phyloP scores from a whole-genome alignment of 2,113 vertebrate genomes.

The Phyllostomus hastatus region DNA sequence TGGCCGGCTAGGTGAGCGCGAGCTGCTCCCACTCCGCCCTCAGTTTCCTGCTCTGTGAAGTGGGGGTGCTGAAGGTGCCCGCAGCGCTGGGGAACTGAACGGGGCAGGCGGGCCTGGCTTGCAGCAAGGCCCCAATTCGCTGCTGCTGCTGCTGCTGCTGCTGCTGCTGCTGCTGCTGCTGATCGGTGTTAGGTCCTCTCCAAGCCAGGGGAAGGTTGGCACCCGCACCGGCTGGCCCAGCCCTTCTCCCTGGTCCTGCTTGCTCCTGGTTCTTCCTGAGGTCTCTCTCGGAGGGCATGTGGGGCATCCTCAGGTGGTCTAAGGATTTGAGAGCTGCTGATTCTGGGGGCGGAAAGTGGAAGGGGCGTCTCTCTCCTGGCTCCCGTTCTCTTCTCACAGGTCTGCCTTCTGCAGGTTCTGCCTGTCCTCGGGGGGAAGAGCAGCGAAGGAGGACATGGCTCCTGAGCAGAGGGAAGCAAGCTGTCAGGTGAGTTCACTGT shows the following conservation, averaged over 20 bases:
- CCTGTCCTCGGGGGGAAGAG: not conserved
- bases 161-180: too few species aligned
- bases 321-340: not conserved
- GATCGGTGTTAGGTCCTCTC: not conserved
- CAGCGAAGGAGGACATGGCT: constrained; percentile 35
- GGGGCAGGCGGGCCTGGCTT: not conserved
- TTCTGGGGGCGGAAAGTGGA: not conserved
- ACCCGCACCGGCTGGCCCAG: not conserved
- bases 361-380: not conserved
- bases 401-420: not conserved
- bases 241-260: not conserved
- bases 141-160: not conserved
- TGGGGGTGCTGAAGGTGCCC: not conserved
- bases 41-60: not conserved
- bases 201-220: not conserved
- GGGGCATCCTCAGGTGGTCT: not conserved
- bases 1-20: not conserved
- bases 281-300: not conserved
- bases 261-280: not conserved
- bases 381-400: constrained; percentile 1
- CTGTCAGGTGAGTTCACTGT: constrained; percentile 33
- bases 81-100: accelerated
- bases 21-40: not conserved
- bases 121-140: not conserved
- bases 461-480: not conserved